Evolutionary conservation across 2,797 vertebrate species (phyloP).

Genomic region (Carcharodon carcharias): DNA sequence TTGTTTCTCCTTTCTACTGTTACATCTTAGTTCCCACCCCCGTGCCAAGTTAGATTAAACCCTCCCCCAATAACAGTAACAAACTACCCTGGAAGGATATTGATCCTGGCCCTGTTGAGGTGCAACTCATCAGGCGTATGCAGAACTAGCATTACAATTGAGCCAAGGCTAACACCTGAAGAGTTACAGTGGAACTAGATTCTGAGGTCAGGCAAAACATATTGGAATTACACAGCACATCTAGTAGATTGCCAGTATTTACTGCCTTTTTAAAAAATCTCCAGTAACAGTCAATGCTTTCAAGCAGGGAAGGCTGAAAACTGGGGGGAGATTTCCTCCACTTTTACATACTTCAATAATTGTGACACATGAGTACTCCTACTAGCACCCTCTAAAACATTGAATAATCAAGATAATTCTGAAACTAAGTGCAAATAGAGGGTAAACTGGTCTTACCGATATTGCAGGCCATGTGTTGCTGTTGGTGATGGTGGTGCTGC

Average conservation of each 20-base stretch:
- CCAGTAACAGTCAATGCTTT: neutral
- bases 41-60: too few species aligned
- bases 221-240: neutral
- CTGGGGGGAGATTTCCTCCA: neutral
- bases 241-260: neutral
- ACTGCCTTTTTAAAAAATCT: neutral
- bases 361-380: neutral
- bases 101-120: too few species aligned
- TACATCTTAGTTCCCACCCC: too few species aligned
- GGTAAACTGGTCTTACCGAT: constrained; percentile 64
- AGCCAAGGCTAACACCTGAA: neutral
- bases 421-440: neutral
- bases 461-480: constrained; percentile 80
- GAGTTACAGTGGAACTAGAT: neutral
- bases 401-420: neutral
- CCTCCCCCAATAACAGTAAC: too few species aligned
- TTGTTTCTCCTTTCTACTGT: too few species aligned
- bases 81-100: neutral
- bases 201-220: neutral
- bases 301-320: neutral
- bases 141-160: neutral
- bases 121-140: too few species aligned
- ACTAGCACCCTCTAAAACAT: neutral
- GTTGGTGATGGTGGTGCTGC: constrained; percentile 50
- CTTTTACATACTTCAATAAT: neutral